Conservation (phyloP, 1,140 invertebrate species). For the Eupristina koningsbergeri region DNA sequence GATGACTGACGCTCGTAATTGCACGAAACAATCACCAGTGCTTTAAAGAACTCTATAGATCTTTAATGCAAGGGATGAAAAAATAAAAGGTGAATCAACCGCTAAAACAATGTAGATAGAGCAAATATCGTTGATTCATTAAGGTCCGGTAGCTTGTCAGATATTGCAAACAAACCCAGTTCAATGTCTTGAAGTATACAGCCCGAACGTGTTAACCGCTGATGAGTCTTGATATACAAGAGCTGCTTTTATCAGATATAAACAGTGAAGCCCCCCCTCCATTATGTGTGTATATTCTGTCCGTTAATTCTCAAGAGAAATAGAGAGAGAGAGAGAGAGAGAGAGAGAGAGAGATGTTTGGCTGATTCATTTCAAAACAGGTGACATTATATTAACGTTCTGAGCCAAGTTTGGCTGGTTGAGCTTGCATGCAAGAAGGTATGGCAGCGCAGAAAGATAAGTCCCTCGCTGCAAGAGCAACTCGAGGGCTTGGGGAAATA, state of each 20-base stretch:
- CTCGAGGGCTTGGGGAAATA: conserved; percentile 9
- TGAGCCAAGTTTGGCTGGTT: not conserved
- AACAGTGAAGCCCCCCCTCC: not conserved
- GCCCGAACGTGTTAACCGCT: not conserved
- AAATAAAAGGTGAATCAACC: no score
- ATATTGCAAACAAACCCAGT: conserved; percentile 5
- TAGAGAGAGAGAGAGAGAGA: conserved; percentile 24
- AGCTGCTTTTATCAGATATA: not conserved
- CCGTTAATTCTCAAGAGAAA: not conserved
- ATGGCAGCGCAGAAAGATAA: conserved; percentile 32
- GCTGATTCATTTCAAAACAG: conserved; percentile 34
- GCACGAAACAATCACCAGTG: no score
- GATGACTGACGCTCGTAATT: no score
- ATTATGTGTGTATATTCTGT: not conserved
- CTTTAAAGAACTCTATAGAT: no score
- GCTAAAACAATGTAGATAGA: not conserved
- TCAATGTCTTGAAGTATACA: not conserved
- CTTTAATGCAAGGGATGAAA: no score
- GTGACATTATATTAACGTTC: conserved; percentile 42
- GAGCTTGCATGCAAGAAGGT: no score
- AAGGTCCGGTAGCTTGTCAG: not conserved
- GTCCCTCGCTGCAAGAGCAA: not conserved
- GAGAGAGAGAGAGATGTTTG: not conserved
- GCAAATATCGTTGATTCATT: not conserved
- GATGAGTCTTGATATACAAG: conserved; percentile 7